These are phyloP conservation scores for Hirtodrosophila duncani DNA, from an alignment of 2,888 invertebrate genomes.

Conservation along the genomic window DNA sequence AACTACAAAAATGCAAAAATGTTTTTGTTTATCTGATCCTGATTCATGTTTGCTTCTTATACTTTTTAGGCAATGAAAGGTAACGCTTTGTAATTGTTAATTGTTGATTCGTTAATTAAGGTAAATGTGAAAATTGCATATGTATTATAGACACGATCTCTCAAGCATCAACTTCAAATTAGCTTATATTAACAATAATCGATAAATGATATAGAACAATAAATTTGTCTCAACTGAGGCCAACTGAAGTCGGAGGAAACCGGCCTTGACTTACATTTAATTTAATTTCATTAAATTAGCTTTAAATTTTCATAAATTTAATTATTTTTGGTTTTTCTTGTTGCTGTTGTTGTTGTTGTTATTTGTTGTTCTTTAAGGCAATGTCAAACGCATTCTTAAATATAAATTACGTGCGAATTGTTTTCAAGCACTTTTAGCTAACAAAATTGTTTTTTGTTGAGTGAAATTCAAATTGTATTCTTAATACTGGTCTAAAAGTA, in stretches of 20 bases:
- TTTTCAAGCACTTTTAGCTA: too few species aligned
- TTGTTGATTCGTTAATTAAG: background rate
- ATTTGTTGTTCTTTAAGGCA: too few species aligned
- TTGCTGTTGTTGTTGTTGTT: too few species aligned
- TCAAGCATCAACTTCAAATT: slow-evolving; percentile 40
- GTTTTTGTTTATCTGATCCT: too few species aligned
- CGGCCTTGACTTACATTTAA: slow-evolving; percentile 30
- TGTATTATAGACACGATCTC: slow-evolving; percentile 44
- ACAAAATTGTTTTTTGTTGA: too few species aligned
- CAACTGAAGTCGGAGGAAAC: slow-evolving; percentile 48
- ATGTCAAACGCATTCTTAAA: too few species aligned
- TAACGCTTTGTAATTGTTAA: background rate
- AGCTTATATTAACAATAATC: slow-evolving; percentile 10
- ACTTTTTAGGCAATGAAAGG: background rate
- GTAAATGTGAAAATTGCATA: background rate
- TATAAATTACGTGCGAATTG: too few species aligned
- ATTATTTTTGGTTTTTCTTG: too few species aligned
- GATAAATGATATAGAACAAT: background rate
- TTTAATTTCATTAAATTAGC: too few species aligned
- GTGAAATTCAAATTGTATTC: too few species aligned
- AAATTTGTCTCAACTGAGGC: slow-evolving; percentile 26
- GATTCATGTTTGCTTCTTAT: slow-evolving; percentile 5
- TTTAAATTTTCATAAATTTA: too few species aligned
- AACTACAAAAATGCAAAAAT: slow-evolving; percentile 30
- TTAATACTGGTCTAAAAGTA: too few species aligned